Conservation (phyloP, 2,113 vertebrate genomes). For the Camelus bactrianus region DNA sequence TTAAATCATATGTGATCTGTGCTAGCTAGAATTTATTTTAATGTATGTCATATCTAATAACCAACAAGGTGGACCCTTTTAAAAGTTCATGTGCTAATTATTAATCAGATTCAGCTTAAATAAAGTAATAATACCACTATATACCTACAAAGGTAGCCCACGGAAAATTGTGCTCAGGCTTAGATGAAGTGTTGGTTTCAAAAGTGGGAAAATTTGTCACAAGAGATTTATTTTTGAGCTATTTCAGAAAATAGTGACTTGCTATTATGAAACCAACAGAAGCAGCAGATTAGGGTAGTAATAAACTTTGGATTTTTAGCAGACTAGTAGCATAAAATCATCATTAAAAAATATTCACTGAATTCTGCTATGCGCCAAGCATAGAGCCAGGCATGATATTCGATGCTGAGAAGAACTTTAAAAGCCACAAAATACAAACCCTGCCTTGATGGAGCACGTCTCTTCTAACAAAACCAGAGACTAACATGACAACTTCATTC, state of each 20-base stretch:
- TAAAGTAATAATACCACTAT: neutral
- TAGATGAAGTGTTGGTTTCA: neutral
- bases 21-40: neutral
- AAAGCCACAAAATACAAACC: neutral
- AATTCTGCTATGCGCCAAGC: neutral
- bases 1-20: neutral
- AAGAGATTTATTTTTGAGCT: neutral
- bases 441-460: neutral
- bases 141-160: neutral
- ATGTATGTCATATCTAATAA: neutral
- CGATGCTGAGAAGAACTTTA: neutral
- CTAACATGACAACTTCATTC: neutral
- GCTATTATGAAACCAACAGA: neutral
- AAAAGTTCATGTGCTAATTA: neutral
- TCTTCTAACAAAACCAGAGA: slow-evolving; percentile 6
- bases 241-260: slow-evolving; percentile 41
- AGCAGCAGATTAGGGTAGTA: neutral
- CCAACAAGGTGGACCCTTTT: neutral
- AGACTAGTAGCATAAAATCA: neutral
- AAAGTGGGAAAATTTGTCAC: neutral
- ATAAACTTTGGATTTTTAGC: neutral
- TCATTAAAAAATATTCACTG: slow-evolving; percentile 31
- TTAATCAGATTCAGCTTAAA: neutral
- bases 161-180: neutral
- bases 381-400: neutral